phyloP scores from a whole-genome alignment of 2,888 invertebrate species.

The Ectobius pallidus region DNA sequence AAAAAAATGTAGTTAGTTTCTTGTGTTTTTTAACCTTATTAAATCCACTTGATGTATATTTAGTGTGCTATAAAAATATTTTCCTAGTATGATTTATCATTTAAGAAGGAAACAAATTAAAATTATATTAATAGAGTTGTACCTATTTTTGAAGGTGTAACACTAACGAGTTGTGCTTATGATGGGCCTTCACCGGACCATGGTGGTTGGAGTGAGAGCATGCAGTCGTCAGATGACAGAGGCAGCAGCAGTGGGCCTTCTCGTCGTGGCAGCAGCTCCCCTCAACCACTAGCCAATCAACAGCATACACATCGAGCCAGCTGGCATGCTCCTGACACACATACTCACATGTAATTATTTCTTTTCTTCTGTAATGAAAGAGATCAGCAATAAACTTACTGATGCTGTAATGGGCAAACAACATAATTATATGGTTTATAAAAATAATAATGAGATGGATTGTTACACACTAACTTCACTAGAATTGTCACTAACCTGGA shows the following conservation, averaged over 20 bases:
- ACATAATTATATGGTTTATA: too few species aligned
- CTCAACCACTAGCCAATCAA: constrained; percentile 25
- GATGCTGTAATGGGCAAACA: too few species aligned
- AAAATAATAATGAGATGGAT: too few species aligned
- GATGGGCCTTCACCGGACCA: constrained; percentile 39
- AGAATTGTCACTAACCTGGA: too few species aligned
- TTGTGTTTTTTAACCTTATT: background rate
- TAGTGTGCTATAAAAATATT: background rate
- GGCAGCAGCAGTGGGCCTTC: constrained; percentile 34
- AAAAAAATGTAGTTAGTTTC: too few species aligned
- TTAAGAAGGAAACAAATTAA: background rate
- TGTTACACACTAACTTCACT: too few species aligned
- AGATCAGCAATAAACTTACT: too few species aligned
- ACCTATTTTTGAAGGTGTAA: constrained; percentile 48
- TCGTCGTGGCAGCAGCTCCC: constrained; percentile 40
- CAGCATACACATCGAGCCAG: constrained; percentile 40
- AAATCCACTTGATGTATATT: background rate
- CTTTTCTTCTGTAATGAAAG: too few species aligned
- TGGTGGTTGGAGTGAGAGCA: constrained; percentile 36
- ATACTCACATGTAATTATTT: constrained; percentile 27
- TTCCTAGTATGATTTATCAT: background rate
- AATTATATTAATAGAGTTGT: background rate
- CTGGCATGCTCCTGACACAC: constrained; percentile 43
- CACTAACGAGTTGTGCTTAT: constrained; percentile 53
- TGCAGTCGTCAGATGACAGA: constrained; percentile 24